Conservation (phyloP, 2,113 vertebrate genomes). For the Lophura nycthemera region DNA sequence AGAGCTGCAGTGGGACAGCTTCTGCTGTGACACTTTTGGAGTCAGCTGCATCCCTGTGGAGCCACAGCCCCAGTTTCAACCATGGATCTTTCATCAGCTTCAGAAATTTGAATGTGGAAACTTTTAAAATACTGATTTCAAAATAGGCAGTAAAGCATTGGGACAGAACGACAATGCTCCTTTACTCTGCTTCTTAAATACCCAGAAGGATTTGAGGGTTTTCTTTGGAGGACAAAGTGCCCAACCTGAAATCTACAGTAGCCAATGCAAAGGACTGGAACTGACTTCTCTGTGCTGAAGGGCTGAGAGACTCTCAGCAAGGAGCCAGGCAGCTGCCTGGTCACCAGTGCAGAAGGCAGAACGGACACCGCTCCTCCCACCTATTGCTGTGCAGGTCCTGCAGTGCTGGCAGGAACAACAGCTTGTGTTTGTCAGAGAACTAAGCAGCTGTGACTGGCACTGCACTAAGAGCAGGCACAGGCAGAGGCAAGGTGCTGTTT, state of each 20-base stretch:
- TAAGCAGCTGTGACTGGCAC: not conserved
- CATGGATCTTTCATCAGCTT: not conserved
- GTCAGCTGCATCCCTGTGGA: not conserved
- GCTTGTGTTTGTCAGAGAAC: not conserved
- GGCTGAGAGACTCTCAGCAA: accelerated
- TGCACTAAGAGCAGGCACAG: not conserved
- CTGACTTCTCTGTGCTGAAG: not conserved
- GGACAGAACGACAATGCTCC: not conserved
- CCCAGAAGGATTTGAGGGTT: not conserved
- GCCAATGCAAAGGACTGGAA: not conserved
- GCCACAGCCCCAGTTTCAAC: not conserved
- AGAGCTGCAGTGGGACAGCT: not conserved
- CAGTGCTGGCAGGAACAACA: not conserved
- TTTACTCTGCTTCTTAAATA: not conserved
- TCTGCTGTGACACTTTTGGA: not conserved
- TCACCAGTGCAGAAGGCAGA: not conserved
- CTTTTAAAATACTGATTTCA: not conserved
- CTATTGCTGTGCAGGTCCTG: not conserved
- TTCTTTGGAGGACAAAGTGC: not conserved
- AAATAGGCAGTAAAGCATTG: not conserved
- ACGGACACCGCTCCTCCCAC: not conserved
- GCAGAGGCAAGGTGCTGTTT: not conserved
- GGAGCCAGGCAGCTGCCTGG: not conserved
- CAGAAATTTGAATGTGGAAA: not conserved
- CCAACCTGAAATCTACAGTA: not conserved